Base-by-base conservation (phyloP, 2,888 invertebrate genomes). In the Chromoteleia sp. region DNA sequence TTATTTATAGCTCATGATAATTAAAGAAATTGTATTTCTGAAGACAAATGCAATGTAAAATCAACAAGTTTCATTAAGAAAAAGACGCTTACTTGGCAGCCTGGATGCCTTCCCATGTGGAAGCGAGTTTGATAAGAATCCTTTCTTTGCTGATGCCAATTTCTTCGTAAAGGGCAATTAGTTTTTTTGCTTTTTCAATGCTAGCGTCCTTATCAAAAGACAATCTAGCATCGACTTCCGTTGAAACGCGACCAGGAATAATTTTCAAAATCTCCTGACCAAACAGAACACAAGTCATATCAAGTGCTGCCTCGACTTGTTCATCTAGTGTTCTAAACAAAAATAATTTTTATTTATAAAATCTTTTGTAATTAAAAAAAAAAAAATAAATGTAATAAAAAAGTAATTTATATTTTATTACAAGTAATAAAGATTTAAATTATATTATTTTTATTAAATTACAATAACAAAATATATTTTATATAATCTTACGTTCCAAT, bases 41-140 rank as follows among this genome's bases (percentile, higher is more conserved):
- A n/a, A n/a, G n/a, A n/a, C n/a, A n/a, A n/a, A n/a, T n/a, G n/a
- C n/a, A n/a, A n/a, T n/a, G n/a, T n/a, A n/a, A n/a, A n/a, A n/a
- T n/a, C n/a, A n/a, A n/a, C n/a, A n/a, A 39, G 52, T 12, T 12
- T 56, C 17, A 45, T 3, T 25, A 29, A 15, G 10, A 48, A 19
- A 39, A 79, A 75, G 86, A 10, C 15, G 8, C 93, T 93, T 93
- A 97, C 97, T 94, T 97, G 17, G 98, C 99, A 30, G 99, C 99
- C 93, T 99, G 97, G 84, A 99, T 99, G 25, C 99, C 99, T 93
- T 99, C 99, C 99, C 99, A 99, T 0, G 99, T 99, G 0, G 99
- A 98, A 0, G 99, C 98, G 84, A 99, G 93, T 92, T 99, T 99
- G 84, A 99, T 99, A 15, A 99, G 94, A 90, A 99, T 95, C 68